phyloP scores from a whole-genome alignment of 2,888 invertebrate species.

The Colletes collaris region DNA sequence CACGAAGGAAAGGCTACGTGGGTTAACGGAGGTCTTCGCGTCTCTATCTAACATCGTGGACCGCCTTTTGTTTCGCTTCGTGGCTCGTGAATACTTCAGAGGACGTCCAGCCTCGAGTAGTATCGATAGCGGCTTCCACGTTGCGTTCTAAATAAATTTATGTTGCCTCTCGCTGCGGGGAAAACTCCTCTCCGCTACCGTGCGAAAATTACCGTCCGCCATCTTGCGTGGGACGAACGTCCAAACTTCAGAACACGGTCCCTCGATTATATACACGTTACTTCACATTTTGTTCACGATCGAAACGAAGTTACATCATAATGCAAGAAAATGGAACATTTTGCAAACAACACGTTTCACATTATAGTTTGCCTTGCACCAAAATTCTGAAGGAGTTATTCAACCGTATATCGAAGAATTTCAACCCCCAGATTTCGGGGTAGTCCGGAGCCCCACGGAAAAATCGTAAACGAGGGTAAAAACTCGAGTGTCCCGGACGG shows the following conservation, averaged over 20 bases:
- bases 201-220: neutral
- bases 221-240: neutral
- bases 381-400: too few relatives aligned
- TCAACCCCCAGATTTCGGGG: too few relatives aligned
- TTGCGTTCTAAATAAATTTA: constrained; percentile 38
- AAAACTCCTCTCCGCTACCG: neutral
- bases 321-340: too few relatives aligned
- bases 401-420: too few relatives aligned
- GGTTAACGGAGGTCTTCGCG: constrained; percentile 60
- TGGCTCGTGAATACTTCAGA: constrained; percentile 65
- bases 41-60: constrained; percentile 66
- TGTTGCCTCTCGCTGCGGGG: neutral
- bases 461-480: constrained; percentile 34
- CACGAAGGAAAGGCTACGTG: constrained; percentile 46
- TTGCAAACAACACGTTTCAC: too few relatives aligned
- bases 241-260: too few relatives aligned
- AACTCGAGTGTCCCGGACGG: constrained; percentile 22
- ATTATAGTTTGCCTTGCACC: too few relatives aligned
- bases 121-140: constrained; percentile 55
- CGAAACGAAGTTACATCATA: too few relatives aligned
- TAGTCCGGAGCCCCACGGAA: neutral
- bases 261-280: too few relatives aligned
- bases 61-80: constrained; percentile 66
- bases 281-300: too few relatives aligned
- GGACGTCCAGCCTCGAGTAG: constrained; percentile 43